Evolutionary conservation across 2,797 vertebrate genomes (phyloP).

Genomic region (Myotis daubentonii): DNA sequence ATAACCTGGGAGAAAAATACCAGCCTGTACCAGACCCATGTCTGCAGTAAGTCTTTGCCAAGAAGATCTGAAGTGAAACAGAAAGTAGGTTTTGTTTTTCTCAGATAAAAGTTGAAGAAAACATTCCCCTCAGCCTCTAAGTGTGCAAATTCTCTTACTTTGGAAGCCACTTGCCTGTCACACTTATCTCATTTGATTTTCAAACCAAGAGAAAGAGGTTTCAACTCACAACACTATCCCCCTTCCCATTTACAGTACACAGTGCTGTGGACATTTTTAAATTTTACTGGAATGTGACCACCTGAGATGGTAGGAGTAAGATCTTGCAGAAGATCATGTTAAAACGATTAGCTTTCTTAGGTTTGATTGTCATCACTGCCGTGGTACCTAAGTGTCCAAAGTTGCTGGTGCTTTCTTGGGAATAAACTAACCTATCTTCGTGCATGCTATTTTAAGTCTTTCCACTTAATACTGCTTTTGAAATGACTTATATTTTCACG

Average conservation of each 20-base stretch:
- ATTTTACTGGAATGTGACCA: background rate
- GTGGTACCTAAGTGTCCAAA: background rate
- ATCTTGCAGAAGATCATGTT: background rate
- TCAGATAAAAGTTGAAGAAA: background rate
- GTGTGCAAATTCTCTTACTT: background rate
- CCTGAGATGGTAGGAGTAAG: background rate
- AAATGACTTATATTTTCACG: constrained; percentile 68
- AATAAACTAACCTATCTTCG: constrained; percentile 33
- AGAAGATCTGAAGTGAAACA: constrained; percentile 20
- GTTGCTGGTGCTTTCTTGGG: background rate
- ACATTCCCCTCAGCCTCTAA: background rate
- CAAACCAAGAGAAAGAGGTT: background rate
- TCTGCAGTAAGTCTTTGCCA: background rate
- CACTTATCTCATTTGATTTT: constrained; percentile 32
- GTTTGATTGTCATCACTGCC: background rate
- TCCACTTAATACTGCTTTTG: constrained; percentile 50
- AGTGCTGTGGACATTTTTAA: background rate
- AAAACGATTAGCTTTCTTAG: background rate
- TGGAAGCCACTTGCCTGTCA: background rate
- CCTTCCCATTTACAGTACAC: background rate
- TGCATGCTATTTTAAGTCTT: constrained; percentile 59
- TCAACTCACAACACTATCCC: background rate
- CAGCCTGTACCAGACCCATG: background rate
- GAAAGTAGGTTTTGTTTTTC: background rate
- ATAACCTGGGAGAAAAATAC: background rate